Base-by-base conservation (phyloP, 2,888 invertebrate species). In the Drosophila lacicola region DNA sequence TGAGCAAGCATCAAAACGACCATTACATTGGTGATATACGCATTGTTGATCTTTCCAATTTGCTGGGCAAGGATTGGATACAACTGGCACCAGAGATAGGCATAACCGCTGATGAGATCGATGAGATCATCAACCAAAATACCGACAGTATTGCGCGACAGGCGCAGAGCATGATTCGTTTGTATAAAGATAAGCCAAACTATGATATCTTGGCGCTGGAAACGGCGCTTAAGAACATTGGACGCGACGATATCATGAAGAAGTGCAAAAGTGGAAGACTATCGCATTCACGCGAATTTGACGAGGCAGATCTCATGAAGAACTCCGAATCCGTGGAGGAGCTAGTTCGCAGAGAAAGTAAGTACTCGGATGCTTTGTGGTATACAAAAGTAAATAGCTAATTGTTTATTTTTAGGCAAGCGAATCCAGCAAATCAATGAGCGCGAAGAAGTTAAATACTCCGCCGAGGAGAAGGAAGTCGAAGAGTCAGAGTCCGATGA, bases 171-270 rank as follows among this genome's bases (percentile, higher is more conserved):
- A 95, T 95, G 94, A 92, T 95, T 51, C 93, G 94, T 61, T 91
- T 94, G 82, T 95, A 94, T 93, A 93, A 94, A 75, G 93, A 94
- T 41, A 94, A 94, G 78, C 90, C 92, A 11, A 90, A 90, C 74
- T 92, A 90, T 47, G 91, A 92, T 60, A 91, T 92, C 47, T 85
- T 89, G 58, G 95, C 95, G 6, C 93, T 98, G 81, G 98, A 98
- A 92, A 94, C 96, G 82, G 98, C 97, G 1, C 93, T 98, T 46
- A 95, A 95, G 86, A 95, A 95, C 80, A 97, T 98, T 71, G 97
- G 97, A 62, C 94, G 98, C 81, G 97, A 97, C 89, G 98, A 98
- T 91, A 98, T 98, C 56, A 96, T 98, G 83, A 95, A 96, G 76
- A 96, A 96, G 83, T 97, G 97, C 92, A 95, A 96, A 79, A 88